Evolutionary conservation across 2,888 invertebrate species (phyloP).

Genomic region (Idaea biselata): DNA sequence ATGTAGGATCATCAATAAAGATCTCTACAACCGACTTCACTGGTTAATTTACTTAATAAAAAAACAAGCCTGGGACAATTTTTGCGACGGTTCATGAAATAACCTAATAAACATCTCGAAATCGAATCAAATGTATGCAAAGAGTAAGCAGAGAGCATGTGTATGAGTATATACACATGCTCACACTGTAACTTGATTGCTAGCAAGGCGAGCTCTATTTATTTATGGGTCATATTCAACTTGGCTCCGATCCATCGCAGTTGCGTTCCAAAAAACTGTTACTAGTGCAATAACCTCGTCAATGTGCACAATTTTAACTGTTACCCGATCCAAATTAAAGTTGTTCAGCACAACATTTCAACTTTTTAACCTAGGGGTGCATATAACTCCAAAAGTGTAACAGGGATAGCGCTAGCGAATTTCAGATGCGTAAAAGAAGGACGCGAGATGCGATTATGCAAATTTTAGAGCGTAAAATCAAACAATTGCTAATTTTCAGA

Average conservation of each 20-base stretch:
- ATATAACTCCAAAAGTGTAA: too few relatives aligned
- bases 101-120: conserved; percentile 18
- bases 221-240: conserved; percentile 17
- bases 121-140: conserved; percentile 17
- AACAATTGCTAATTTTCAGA: too few relatives aligned
- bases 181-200: conserved; percentile 19
- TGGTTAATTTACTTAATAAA: too few relatives aligned
- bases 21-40: too few relatives aligned
- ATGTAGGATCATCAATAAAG: too few relatives aligned
- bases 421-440: too few relatives aligned
- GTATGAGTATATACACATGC: background rate
- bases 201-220: conserved; percentile 19
- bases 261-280: conserved; percentile 18
- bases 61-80: too few relatives aligned
- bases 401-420: too few relatives aligned
- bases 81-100: conserved; percentile 5
- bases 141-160: conserved; percentile 8
- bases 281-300: conserved; percentile 21
- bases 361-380: too few relatives aligned
- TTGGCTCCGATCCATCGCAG: conserved; percentile 23
- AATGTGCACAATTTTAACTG: conserved; percentile 20
- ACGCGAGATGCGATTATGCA: too few relatives aligned
- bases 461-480: too few relatives aligned
- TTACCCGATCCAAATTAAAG: background rate
- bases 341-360: too few relatives aligned